Evolutionary conservation across 2,113 vertebrate species (phyloP), one percentile per base, ranked within the genome.

Genomic region (Microtus richardsoni): DNA sequence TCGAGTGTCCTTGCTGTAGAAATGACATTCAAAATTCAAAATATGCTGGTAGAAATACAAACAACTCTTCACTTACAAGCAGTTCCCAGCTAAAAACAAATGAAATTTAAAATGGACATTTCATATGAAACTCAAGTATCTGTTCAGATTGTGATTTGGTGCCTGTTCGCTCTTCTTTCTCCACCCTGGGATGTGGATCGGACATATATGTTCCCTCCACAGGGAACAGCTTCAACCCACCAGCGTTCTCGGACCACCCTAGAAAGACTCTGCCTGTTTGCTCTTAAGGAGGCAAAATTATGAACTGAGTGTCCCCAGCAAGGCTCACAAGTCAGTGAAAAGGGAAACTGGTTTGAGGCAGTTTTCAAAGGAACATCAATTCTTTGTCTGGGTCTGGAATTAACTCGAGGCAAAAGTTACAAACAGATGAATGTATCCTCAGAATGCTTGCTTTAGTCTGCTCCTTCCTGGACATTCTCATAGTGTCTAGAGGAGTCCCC

Each of bases 21-120:
- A 93, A 66, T 88, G 74, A 21, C 47, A 93, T n/a, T 95, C 68
- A 95, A 95, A 91, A 74, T 77, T 93, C 71, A 95, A 95, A 91
- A 87, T 79, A 88, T 22, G 73, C 74, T 95, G 41, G 75, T 58
- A 90, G 49, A 74, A 90, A 41, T 92, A 54, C 47, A 89, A 91
- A 91, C 26, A 88, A 19, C 91, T 89, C 79, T 91, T 95, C 41
- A 44, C 88, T 91, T 91, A 71, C 19, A 91, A 89, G 36, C 41
- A 91, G 93, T 84, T 82, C 54, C 41, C 95, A 91, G 94, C 49
- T 88, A 91, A 1, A 58, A 92, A 91, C 36, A 92, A 96, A 78
- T 91, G 21, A 93, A 94, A 89, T 91, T 91, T 62, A 47, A 68
- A 91, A 89, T 30, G 7, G 44, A 83, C 17, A 87, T 79, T 94